A percentile compares a stretch with the other conserved stretches of the same genome.
Conservation (phyloP, 64 coral and sea anemone species). For the Dendronephthya gigantea region DNA sequence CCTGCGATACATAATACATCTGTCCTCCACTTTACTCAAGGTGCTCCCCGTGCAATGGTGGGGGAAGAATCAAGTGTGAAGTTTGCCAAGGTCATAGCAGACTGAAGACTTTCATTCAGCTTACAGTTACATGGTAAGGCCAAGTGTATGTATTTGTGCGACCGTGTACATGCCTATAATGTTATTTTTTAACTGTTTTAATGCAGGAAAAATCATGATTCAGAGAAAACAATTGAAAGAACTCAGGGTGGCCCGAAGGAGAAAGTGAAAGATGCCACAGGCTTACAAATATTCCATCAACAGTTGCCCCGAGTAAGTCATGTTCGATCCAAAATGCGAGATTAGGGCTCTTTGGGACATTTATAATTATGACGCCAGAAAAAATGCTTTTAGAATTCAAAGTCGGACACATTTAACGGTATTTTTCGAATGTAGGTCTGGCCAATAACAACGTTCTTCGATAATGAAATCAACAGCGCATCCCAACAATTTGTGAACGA, state of each 20-base stretch:
- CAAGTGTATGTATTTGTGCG: neutral
- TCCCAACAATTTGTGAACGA: slow-evolving; percentile 65
- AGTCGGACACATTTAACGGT: neutral
- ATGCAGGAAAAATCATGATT: neutral
- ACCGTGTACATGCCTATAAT: neutral
- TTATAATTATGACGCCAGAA: no score
- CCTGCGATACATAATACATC: no score
- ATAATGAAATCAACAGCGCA: slow-evolving; percentile 65
- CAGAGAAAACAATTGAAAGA: neutral
- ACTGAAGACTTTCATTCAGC: neutral
- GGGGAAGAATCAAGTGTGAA: neutral
- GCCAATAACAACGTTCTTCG: slow-evolving; percentile 58
- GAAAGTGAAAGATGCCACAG: neutral
- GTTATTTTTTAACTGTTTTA: neutral
- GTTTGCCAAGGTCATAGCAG: neutral
- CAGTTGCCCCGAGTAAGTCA: neutral
- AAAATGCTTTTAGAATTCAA: no score
- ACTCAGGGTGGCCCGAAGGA: neutral
- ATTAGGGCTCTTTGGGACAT: no score
- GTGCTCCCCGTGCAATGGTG: neutral
- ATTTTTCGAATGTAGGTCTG: slow-evolving; percentile 44
- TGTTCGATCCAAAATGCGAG: no score
- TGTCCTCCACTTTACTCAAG: neutral
- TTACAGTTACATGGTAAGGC: neutral
- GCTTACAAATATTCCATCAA: slow-evolving; percentile 7